These are phyloP conservation scores for Leptoteleia sp. DNA, from an alignment of 1,140 invertebrate species.

Conservation along the genomic window DNA sequence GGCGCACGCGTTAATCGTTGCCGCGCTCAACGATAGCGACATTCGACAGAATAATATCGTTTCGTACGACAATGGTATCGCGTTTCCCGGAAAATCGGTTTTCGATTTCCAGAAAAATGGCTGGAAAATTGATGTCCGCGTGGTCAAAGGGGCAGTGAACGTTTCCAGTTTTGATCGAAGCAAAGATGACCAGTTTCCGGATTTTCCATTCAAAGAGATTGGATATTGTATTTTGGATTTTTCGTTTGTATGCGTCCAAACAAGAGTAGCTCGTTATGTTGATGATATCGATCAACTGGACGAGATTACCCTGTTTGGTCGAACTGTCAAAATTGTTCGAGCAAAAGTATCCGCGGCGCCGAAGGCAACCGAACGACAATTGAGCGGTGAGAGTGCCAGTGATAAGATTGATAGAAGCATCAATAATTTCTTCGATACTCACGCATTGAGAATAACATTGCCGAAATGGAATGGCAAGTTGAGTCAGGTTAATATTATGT, in stretches of 20 bases:
- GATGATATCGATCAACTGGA: conserved; percentile 79
- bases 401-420: conserved; percentile 81
- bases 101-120: conserved; percentile 75
- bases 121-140: conserved; percentile 71
- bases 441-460: conserved; percentile 78
- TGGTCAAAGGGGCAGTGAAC: conserved; percentile 69
- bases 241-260: conserved; percentile 81
- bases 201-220: conserved; percentile 74
- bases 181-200: conserved; percentile 71
- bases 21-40: conserved; percentile 22
- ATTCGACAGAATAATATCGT: conserved; percentile 27
- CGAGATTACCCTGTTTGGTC: conserved; percentile 81
- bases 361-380: conserved; percentile 48
- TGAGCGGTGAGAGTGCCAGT: conserved; percentile 69
- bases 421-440: conserved; percentile 82
- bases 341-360: conserved; percentile 20
- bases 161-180: conserved; percentile 4
- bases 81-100: conserved; percentile 64
- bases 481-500: conserved; percentile 77
- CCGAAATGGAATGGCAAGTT: conserved; percentile 73
- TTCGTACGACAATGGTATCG: conserved; percentile 11
- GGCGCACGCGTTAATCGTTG: no score
- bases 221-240: conserved; percentile 76
- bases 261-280: conserved; percentile 80
- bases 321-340: conserved; percentile 81